A percentile compares a stretch with the other conserved stretches of the same genome.
These are phyloP conservation scores for Dynastes maya DNA, from an alignment of 2,888 invertebrate species.

Conservation along the genomic window DNA sequence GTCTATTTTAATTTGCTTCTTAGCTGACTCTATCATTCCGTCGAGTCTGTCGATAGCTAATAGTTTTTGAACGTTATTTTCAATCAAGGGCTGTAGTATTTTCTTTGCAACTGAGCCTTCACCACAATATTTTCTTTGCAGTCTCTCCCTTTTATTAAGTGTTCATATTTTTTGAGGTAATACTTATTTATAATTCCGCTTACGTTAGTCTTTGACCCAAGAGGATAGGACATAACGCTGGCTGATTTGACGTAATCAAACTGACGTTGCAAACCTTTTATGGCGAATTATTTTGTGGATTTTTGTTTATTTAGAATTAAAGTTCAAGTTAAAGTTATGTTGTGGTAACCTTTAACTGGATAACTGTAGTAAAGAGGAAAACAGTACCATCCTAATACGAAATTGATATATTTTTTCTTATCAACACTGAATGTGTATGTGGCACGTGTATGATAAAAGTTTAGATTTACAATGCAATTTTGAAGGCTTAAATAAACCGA, in stretches of 20 bases:
- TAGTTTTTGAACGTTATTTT: constrained; percentile 8
- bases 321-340: too few relatives aligned
- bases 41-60: constrained; percentile 10
- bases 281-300: too few relatives aligned
- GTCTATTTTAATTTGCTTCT: background rate
- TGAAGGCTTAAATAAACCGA: too few relatives aligned
- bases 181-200: background rate
- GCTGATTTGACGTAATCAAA: background rate
- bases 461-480: too few relatives aligned
- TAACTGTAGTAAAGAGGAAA: too few relatives aligned
- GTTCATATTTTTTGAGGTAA: background rate
- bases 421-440: too few relatives aligned
- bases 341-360: too few relatives aligned
- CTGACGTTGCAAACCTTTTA: background rate
- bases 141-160: constrained; percentile 15
- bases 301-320: too few relatives aligned
- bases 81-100: background rate
- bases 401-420: too few relatives aligned
- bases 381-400: too few relatives aligned
- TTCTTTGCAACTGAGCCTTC: constrained; percentile 8
- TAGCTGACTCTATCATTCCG: constrained; percentile 24
- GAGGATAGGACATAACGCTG: background rate
- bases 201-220: background rate
- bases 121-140: constrained; percentile 8
- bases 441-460: too few relatives aligned